phyloP scores from a whole-genome alignment of 2,888 invertebrate species.

The Protula sp. region DNA sequence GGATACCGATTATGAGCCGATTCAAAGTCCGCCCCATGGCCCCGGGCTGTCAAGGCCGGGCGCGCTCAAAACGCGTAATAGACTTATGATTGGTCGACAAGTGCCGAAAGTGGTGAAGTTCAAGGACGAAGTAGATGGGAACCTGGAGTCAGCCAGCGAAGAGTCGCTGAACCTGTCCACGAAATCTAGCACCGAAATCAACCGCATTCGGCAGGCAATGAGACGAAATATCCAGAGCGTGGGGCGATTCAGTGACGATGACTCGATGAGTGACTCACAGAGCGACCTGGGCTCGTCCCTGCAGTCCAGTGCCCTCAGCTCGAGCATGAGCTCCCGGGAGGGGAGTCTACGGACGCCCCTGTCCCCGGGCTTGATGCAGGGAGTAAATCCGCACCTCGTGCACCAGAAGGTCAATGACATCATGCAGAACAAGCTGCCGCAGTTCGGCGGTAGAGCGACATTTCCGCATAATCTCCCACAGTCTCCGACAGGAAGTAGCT shows the following conservation, averaged over 20 bases:
- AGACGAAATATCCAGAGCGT: background rate
- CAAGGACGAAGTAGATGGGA: background rate
- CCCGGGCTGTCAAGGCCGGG: background rate
- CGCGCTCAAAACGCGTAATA: background rate
- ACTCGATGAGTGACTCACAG: background rate
- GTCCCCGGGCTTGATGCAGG: too few relatives aligned
- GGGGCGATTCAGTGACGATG: background rate
- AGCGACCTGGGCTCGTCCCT: background rate
- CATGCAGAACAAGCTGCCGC: background rate
- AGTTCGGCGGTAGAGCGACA: background rate
- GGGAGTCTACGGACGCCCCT: background rate
- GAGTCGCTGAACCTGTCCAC: background rate
- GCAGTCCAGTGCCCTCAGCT: background rate
- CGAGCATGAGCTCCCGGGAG: background rate
- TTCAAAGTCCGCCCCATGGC: too few relatives aligned
- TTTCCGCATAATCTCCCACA: background rate
- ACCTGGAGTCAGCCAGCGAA: background rate
- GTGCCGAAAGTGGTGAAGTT: background rate
- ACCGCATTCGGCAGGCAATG: background rate
- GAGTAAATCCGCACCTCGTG: too few relatives aligned
- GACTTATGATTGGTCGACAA: background rate
- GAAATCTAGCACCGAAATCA: background rate
- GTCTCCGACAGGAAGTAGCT: background rate
- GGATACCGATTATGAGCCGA: background rate
- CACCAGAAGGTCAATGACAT: background rate